Evolutionary conservation across 2,797 vertebrate genomes (phyloP).

Genomic region (Okamejei kenojei): DNA sequence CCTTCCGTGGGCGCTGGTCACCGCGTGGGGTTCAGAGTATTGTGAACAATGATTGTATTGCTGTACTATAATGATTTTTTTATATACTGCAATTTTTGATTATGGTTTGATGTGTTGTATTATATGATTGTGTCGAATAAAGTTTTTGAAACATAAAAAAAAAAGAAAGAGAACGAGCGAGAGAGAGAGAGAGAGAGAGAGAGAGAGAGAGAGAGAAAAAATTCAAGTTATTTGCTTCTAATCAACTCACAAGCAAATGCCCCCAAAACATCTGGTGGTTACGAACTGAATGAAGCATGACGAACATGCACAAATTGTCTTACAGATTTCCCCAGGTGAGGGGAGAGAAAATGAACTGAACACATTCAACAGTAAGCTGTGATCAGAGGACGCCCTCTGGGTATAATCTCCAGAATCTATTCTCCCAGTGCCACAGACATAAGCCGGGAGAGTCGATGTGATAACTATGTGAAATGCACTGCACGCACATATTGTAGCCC

Average conservation of each 20-base stretch:
- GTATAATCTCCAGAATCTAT: background rate
- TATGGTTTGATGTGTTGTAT: too few relatives aligned
- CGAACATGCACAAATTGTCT: background rate
- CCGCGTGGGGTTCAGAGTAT: too few relatives aligned
- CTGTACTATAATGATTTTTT: too few relatives aligned
- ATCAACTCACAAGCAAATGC: background rate
- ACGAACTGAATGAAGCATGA: background rate
- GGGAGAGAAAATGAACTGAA: background rate
- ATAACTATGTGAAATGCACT: background rate
- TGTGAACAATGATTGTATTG: too few relatives aligned
- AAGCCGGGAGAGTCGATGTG: background rate
- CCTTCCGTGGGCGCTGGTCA: too few relatives aligned
- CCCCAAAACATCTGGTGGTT: background rate
- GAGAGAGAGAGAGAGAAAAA: too few relatives aligned
- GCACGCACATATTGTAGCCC: background rate
- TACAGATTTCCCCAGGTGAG: constrained; percentile 10
- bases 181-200: too few relatives aligned
- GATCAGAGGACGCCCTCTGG: background rate
- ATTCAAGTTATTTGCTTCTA: background rate
- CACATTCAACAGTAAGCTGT: background rate
- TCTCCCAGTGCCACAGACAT: background rate
- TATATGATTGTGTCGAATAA: too few relatives aligned
- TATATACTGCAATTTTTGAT: too few relatives aligned
- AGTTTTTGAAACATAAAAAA: too few relatives aligned
- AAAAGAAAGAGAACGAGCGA: too few relatives aligned